Evolutionary conservation across 2,888 invertebrate species (phyloP), one percentile per base, ranked within the genome.

Genomic region (Pyralis farinalis): DNA sequence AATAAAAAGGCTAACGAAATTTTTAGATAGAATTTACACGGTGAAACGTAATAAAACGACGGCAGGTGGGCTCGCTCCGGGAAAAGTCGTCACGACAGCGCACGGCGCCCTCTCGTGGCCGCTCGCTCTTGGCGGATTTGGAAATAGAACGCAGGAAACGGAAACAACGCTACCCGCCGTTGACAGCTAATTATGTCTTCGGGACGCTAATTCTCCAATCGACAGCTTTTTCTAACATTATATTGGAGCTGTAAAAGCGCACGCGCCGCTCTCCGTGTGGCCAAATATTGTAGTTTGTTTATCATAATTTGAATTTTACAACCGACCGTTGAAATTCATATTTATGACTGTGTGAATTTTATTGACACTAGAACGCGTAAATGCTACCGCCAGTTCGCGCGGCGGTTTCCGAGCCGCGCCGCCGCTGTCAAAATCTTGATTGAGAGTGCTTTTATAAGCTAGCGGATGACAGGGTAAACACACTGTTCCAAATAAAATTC

Each of bases 101-200:
- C 16, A 4, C 3, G 25, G 20, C 31, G 12, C 28, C 29, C 29
- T 38, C 16, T 21, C 12, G 32, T 21, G 25, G 36, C 29, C 21
- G 16, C 25, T 29, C 50, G 47, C 59, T 66, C 70, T 71, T 69
- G 53, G 72, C 76, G 66, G 78, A 82, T 82, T 86, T 77, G 71
- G 72, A 85, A 88, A 87, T 87, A 88, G 85, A 86, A 82, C 77
- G 58, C 70, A 78, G 87, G 86, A 87, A 87, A 66, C 86, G 88
- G 88, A 87, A 81, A 85, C 79, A 71, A 59, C 71, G 74, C 64
- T 67, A 64, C 71, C 69, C 73, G 68, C 71, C 65, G 87, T 75
- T 86, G 88, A 87, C 87, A 86, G 87, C 81, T 85, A 82, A 85
- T 88, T 86, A 83, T 79, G 77, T 81, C 75, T 76, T 71, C 68